Base-by-base conservation (phyloP, 2,888 invertebrate genomes). In the Smittia sp. region DNA sequence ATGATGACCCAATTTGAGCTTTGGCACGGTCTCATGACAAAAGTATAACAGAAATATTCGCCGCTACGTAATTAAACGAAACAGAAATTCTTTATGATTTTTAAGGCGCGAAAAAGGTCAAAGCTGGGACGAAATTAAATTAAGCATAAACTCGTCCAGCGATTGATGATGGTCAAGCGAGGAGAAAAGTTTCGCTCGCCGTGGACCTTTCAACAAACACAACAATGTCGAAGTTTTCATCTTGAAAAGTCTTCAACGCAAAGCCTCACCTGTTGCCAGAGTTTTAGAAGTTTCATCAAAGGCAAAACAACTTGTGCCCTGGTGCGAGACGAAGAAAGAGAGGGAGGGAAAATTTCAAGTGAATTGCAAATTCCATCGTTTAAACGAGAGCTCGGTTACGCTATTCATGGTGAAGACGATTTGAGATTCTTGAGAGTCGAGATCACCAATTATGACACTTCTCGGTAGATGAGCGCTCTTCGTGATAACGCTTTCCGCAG, bases 291-390 rank as follows among this genome's bases (percentile, higher is more conserved):
- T 85, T 80, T 86, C 88, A 76, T 85, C 85, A 77, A 88, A 82
- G 74, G 84, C 85, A 78, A 89, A 89, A 76, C 88, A 88, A 76
- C 87, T 86, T 38, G 87, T 85, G 20, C 89, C 89, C 86, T 86
- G 9, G 15, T 27, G 24, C 52, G 18, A 15, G 52, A 46, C 52
- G 24, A 58, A 22, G 58, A 2, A 15, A 41, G 20, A 27, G 20
- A 58, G 32, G 4, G 11, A n/a, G 46, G 46, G n/a, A 46, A 62
- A 62, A n/a, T 62, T 62, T 13, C 6, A 13, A 62, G 24, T 62
- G 22, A 24, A 24, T 62, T 62, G 15, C 22, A 24, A 62, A 62
- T 62, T 62, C 62, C 46, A 9, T 32, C 32, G 32, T 32, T 32
- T 6, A 32, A 32, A 32, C 9, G 4, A 32, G 32, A 9, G 32